phyloP scores from a whole-genome alignment of 2,113 vertebrate genomes.

The Lasiurus borealis region DNA sequence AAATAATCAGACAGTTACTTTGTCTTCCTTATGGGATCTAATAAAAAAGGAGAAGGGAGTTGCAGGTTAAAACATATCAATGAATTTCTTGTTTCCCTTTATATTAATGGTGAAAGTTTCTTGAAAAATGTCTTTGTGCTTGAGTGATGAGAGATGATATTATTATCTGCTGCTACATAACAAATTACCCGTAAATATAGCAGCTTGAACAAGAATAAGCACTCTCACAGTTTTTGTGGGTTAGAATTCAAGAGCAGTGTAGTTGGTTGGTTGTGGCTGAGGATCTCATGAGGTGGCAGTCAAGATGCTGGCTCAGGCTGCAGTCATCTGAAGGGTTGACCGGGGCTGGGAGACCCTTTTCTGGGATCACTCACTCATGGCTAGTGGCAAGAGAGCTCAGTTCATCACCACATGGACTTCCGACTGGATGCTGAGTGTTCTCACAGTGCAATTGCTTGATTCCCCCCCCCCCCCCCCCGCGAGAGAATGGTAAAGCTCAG shows the following conservation, averaged over 20 bases:
- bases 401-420: background rate
- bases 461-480: background rate
- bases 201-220: background rate
- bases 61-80: background rate
- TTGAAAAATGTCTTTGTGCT: conserved; percentile 6
- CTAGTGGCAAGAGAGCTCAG: background rate
- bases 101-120: background rate
- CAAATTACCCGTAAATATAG: background rate
- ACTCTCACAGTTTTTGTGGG: background rate
- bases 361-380: background rate
- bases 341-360: background rate
- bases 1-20: background rate
- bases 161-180: background rate
- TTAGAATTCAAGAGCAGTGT: background rate
- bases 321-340: background rate
- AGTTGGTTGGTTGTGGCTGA: background rate
- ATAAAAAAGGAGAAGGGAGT: background rate
- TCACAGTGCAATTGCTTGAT: background rate
- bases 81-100: background rate
- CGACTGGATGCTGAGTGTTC: background rate
- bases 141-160: background rate
- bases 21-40: background rate
- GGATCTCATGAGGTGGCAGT: background rate
- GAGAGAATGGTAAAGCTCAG: background rate
- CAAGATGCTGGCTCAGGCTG: background rate